These are phyloP conservation scores for Cheilosia variabilis DNA, from an alignment of 2,888 invertebrate genomes.

Conservation along the genomic window DNA sequence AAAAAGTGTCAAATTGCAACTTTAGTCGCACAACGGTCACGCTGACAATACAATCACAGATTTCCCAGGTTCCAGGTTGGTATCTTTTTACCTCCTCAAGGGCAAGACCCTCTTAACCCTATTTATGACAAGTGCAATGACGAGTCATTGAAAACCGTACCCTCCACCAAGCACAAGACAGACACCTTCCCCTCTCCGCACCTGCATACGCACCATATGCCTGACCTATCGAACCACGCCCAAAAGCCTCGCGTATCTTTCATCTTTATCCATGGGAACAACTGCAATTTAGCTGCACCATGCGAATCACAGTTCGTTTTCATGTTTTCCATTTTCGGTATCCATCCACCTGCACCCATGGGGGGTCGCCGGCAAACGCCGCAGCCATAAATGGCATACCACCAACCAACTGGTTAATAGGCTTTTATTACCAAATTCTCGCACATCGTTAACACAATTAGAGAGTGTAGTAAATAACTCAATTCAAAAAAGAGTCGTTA, in stretches of 20 bases:
- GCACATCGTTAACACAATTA: conserved; percentile 75
- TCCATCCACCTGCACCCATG: conserved; percentile 65
- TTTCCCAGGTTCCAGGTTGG: too few relatives aligned
- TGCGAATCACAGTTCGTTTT: conserved; percentile 40
- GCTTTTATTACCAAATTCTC: conserved; percentile 73
- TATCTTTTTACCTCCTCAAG: too few relatives aligned
- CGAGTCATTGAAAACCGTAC: too few relatives aligned
- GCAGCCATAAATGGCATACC: conserved; percentile 64
- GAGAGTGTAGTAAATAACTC: conserved; percentile 43
- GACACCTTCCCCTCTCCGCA: not conserved
- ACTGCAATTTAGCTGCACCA: conserved; percentile 60
- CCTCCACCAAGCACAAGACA: not conserved
- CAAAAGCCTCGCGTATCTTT: conserved; percentile 29
- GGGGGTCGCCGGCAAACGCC: conserved; percentile 40
- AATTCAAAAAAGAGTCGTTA: conserved; percentile 37
- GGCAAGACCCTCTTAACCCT: too few relatives aligned
- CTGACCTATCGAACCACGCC: conserved; percentile 48
- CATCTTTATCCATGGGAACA: conserved; percentile 67
- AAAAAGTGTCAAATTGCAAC: too few relatives aligned
- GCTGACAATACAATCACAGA: too few relatives aligned
- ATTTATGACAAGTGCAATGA: too few relatives aligned
- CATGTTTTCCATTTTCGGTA: conserved; percentile 31
- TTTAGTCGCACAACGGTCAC: too few relatives aligned
- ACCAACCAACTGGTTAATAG: conserved; percentile 64
- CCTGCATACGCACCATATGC: not conserved